Conservation (phyloP, 2,888 invertebrate species). For the Thymelicus lineola region DNA sequence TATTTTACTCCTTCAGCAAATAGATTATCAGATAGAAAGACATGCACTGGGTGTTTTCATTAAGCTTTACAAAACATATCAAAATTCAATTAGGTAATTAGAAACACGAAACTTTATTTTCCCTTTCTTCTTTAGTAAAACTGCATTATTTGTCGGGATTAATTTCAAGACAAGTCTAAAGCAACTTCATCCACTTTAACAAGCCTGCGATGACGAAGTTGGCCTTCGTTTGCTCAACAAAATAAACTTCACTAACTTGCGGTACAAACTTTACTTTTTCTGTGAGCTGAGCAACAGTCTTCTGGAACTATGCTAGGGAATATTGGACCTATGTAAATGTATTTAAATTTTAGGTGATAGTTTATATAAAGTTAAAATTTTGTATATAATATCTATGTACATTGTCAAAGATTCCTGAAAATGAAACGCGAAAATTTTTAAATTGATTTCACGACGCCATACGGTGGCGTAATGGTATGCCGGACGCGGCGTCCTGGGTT, state of each 20-base stretch:
- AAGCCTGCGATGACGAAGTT: conserved; percentile 58
- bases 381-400: too few species aligned
- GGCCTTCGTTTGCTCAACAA: conserved; percentile 54
- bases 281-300: conserved; percentile 22
- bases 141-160: conserved; percentile 25
- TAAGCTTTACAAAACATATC: too few species aligned
- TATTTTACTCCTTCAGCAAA: too few species aligned
- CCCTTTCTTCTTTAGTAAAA: conserved; percentile 21
- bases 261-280: conserved; percentile 36
- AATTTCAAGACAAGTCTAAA: conserved; percentile 44
- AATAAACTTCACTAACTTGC: conserved; percentile 51
- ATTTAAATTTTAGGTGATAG: too few species aligned
- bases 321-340: not conserved
- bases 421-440: not conserved
- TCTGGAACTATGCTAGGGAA: conserved; percentile 9
- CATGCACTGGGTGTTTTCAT: too few species aligned
- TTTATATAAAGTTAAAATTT: too few species aligned
- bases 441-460: too few species aligned
- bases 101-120: conserved; percentile 8
- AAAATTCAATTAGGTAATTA: too few species aligned
- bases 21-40: too few species aligned
- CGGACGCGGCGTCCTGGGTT: too few species aligned
- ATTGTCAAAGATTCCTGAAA: too few species aligned
- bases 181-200: conserved; percentile 57
- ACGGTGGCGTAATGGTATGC: too few species aligned